Percentiles rank a stretch among this genome's conserved stretches.
phyloP scores from a whole-genome alignment of 2,113 vertebrate genomes.

The Maccullochella peelii region DNA sequence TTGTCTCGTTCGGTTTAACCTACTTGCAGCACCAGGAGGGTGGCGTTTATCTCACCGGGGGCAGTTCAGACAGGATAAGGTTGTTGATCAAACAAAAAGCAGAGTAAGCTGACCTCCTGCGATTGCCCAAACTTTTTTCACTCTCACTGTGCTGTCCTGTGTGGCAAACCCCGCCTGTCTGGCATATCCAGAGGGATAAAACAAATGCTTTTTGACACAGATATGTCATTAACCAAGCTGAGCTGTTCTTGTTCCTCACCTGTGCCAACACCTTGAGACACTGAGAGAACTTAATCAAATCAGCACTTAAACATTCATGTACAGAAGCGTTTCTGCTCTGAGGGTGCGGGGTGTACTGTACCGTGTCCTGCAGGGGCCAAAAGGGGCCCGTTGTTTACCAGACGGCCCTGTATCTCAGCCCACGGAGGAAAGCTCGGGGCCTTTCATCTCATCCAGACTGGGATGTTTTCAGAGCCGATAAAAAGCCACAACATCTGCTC shows the following conservation, averaged over 20 bases:
- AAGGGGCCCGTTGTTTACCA: slow-evolving; percentile 42
- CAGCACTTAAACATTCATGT: slow-evolving; percentile 37
- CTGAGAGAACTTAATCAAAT: slow-evolving; percentile 19
- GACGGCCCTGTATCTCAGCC: slow-evolving; percentile 25
- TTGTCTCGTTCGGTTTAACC: slow-evolving; percentile 52
- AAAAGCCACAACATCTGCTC: slow-evolving; percentile 79
- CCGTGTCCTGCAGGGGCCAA: slow-evolving; percentile 59
- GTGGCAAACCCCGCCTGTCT: slow-evolving; percentile 38
- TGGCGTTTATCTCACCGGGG: slow-evolving; percentile 43
- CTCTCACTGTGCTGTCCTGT: background rate
- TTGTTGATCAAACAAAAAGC: slow-evolving; percentile 50
- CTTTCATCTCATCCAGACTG: slow-evolving; percentile 74
- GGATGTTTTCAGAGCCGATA: slow-evolving; percentile 72
- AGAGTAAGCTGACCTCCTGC: slow-evolving; percentile 15
- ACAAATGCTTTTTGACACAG: slow-evolving; percentile 56
- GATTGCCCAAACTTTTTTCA: background rate
- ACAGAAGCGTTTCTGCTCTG: background rate
- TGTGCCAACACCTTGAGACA: slow-evolving; percentile 19
- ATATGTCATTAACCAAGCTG: slow-evolving; percentile 51
- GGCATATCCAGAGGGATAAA: slow-evolving; percentile 31
- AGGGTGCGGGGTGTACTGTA: background rate
- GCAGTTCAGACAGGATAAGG: slow-evolving; percentile 24
- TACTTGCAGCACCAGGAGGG: slow-evolving; percentile 57
- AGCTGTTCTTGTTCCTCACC: slow-evolving; percentile 22
- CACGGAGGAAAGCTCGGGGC: slow-evolving; percentile 34